Conservation (phyloP, 2,888 invertebrate genomes). For the Andrena praecox region DNA sequence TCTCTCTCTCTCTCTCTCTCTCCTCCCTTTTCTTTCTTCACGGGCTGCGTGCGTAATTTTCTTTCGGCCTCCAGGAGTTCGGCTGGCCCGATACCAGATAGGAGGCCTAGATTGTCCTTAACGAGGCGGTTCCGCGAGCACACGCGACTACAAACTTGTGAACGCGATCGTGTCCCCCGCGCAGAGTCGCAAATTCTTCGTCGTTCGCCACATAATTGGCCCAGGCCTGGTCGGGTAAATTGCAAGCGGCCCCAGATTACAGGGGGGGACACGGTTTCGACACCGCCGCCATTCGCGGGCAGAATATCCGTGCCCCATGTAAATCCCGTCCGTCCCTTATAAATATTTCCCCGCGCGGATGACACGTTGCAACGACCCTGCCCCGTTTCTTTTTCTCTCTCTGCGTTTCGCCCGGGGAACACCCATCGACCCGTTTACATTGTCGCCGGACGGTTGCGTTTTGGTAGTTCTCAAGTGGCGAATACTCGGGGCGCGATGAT, state of each 20-base stretch:
- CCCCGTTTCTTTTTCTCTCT: background rate
- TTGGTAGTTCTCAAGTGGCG: background rate
- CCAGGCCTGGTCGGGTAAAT: slow-evolving; percentile 63
- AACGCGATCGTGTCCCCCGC: slow-evolving; percentile 29
- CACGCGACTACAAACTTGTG: slow-evolving; percentile 28
- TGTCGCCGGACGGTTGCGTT: background rate
- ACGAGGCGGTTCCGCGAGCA: slow-evolving; percentile 48
- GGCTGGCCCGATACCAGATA: slow-evolving; percentile 49
- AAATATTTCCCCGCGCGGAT: slow-evolving; percentile 30
- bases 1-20: background rate
- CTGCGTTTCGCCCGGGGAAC: background rate
- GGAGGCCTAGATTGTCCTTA: slow-evolving; percentile 63
- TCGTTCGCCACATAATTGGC: slow-evolving; percentile 74
- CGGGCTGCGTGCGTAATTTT: slow-evolving; percentile 15
- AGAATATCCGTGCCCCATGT: slow-evolving; percentile 6
- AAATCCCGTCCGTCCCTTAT: slow-evolving; percentile 15
- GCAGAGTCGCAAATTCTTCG: slow-evolving; percentile 71
- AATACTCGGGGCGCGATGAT: background rate
- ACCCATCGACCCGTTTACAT: background rate
- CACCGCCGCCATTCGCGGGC: slow-evolving; percentile 15
- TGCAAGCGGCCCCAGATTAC: slow-evolving; percentile 69
- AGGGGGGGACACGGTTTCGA: slow-evolving; percentile 61
- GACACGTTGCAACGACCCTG: background rate
- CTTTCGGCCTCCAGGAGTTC: background rate
- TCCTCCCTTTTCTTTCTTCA: slow-evolving; percentile 8